Percentiles rank a stretch among this genome's conserved stretches.
Conservation (phyloP, 2,888 invertebrate species). For the Phyto melanocephala region DNA sequence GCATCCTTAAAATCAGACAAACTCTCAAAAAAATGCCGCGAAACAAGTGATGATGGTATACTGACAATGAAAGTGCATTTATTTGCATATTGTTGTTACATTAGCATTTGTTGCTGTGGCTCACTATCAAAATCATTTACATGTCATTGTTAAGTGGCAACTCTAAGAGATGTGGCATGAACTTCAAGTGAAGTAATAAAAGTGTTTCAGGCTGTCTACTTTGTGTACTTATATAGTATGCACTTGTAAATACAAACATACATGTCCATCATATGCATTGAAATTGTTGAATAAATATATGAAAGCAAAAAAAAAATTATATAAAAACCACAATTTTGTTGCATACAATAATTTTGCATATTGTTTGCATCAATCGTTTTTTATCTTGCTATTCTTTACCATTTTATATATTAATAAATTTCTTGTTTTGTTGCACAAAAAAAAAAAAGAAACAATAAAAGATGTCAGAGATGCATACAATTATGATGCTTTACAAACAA, state of each 20-base stretch:
- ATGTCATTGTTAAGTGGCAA: constrained; percentile 34
- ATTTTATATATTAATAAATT: not conserved
- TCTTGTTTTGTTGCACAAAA: constrained; percentile 9
- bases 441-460: not conserved
- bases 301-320: not conserved
- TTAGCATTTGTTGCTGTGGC: not conserved
- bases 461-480: not conserved
- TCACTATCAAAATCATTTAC: not conserved
- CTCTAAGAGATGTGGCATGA: constrained; percentile 25
- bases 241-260: not conserved
- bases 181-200: constrained; percentile 58
- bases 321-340: constrained; percentile 34
- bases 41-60: constrained; percentile 34
- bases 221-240: not conserved
- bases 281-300: not conserved
- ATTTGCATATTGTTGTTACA: constrained; percentile 30
- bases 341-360: constrained; percentile 18
- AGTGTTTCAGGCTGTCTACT: constrained; percentile 33
- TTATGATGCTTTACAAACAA: not conserved
- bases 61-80: not conserved
- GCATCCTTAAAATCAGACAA: no score
- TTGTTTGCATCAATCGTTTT: constrained; percentile 46
- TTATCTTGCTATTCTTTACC: not conserved
- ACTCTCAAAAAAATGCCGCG: not conserved
- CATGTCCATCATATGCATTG: not conserved